phyloP scores from a whole-genome alignment of 2,113 vertebrate genomes.

The Paralichthys olivaceus region DNA sequence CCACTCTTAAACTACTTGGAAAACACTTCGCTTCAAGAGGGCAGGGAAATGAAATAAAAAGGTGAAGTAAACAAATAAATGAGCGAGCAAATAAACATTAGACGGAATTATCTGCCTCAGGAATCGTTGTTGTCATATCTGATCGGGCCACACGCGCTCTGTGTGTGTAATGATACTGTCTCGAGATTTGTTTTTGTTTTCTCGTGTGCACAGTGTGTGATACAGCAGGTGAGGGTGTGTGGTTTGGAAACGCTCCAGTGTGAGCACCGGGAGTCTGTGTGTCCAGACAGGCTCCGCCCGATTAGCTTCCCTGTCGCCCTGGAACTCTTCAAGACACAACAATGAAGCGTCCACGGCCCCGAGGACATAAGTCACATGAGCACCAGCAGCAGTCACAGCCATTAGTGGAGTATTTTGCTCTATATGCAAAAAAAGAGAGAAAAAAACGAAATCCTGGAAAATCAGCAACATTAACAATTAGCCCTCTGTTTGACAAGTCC shows the following conservation, averaged over 20 bases:
- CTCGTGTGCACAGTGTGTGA: conserved; percentile 44
- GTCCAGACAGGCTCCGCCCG: conserved; percentile 77
- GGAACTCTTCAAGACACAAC: conserved; percentile 69
- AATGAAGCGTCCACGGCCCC: conserved; percentile 62
- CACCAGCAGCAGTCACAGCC: conserved; percentile 39
- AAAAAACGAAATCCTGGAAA: conserved; percentile 17
- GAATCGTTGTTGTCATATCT: conserved; percentile 6
- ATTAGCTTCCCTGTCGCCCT: conserved; percentile 69
- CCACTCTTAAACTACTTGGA: not conserved
- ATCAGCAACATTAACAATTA: conserved; percentile 65
- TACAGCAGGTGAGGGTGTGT: conserved; percentile 45
- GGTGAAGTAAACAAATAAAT: not conserved
- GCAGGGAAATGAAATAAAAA: not conserved
- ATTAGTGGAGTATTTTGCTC: conserved; percentile 64
- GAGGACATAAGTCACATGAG: conserved; percentile 66
- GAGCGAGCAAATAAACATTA: conserved; percentile 7
- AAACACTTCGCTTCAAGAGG: not conserved
- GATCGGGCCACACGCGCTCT: conserved; percentile 4
- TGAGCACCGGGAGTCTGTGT: conserved; percentile 48
- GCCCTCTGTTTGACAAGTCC: conserved; percentile 56
- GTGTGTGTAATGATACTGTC: not conserved
- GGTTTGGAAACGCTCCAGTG: conserved; percentile 3
- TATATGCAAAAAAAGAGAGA: conserved; percentile 28
- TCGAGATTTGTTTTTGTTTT: conserved; percentile 44
- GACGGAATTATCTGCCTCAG: not conserved